Evolutionary conservation across 1,140 invertebrate species (phyloP).

Genomic region (Drosophila kohkoa): DNA sequence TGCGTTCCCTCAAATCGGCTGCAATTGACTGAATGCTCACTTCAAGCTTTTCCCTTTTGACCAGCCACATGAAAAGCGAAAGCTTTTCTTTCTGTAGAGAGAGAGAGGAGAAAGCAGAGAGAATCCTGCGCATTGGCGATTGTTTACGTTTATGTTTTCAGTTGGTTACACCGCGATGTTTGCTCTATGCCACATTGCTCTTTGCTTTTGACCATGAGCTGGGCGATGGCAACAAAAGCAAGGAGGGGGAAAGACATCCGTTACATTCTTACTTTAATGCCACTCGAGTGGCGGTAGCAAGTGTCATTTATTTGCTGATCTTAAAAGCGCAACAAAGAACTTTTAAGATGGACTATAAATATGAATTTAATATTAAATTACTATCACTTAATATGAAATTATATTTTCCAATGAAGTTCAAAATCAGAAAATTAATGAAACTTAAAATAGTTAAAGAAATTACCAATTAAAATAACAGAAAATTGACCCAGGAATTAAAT

Average conservation of each 20-base stretch:
- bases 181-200: constrained; percentile 30
- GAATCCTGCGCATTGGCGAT: constrained; percentile 70
- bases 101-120: neutral
- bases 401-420: too few relatives aligned
- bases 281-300: neutral
- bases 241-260: neutral
- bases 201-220: constrained; percentile 16
- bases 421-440: too few relatives aligned
- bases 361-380: too few relatives aligned
- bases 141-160: constrained; percentile 76
- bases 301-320: neutral
- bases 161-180: constrained; percentile 56
- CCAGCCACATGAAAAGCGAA: constrained; percentile 22
- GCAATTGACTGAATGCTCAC: constrained; percentile 76
- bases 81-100: constrained; percentile 51
- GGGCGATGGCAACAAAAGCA: neutral
- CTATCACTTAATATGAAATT: too few relatives aligned
- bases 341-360: neutral
- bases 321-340: neutral
- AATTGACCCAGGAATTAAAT: too few relatives aligned
- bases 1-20: constrained; percentile 57
- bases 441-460: too few relatives aligned
- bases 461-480: too few relatives aligned
- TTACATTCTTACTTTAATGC: constrained; percentile 39
- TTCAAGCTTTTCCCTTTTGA: constrained; percentile 63